Evolutionary conservation across 2,113 vertebrate species (phyloP).

Genomic region (Gallinago jamesoni): DNA sequence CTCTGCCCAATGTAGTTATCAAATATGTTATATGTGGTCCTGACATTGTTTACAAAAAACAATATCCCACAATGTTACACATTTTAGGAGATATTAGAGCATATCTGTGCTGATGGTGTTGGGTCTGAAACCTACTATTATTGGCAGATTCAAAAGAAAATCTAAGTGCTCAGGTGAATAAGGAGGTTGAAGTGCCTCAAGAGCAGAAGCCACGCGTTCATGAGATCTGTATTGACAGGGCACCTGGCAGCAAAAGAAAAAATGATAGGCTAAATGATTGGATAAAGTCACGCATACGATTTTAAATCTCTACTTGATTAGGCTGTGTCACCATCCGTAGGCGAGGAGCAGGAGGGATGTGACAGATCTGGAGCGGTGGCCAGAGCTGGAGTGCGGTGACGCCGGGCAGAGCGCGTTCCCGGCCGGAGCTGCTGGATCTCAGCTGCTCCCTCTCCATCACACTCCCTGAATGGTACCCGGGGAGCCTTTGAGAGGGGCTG

Average conservation of each 20-base stretch:
- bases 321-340: neutral
- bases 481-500: constrained; percentile 10
- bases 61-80: fast-evolving
- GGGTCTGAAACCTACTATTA: neutral
- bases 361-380: neutral
- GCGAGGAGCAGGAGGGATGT: neutral
- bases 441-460: neutral
- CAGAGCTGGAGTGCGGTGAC: neutral
- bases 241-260: neutral
- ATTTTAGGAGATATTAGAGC: neutral
- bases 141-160: neutral
- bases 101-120: neutral
- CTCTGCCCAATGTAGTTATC: neutral
- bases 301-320: neutral
- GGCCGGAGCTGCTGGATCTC: neutral
- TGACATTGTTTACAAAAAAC: neutral
- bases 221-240: neutral
- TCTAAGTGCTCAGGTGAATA: neutral
- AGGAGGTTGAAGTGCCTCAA: neutral
- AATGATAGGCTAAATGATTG: neutral
- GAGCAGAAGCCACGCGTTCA: neutral
- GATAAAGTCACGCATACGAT: neutral
- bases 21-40: too few species aligned
- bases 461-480: neutral
- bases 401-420: neutral